Conservation (phyloP, 2,113 vertebrate genomes). For the Capreolus pygargus region DNA sequence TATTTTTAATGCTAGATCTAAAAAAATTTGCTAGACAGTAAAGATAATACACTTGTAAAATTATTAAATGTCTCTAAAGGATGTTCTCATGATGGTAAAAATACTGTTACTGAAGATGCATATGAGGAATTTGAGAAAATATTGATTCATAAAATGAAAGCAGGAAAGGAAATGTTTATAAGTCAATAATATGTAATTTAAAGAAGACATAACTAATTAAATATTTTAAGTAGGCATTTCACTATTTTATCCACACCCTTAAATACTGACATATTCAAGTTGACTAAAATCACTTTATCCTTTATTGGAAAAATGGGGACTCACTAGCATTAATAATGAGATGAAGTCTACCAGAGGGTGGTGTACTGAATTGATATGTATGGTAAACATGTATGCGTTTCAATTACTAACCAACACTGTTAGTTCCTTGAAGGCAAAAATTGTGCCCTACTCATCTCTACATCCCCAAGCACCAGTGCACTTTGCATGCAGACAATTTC, state of each 20-base stretch:
- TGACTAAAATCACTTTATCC: neutral
- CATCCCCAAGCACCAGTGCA: neutral
- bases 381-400: neutral
- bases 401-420: neutral
- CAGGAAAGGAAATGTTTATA: conserved; percentile 8
- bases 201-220: conserved; percentile 12
- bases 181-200: neutral
- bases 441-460: neutral
- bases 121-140: neutral
- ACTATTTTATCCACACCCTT: neutral
- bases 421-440: neutral
- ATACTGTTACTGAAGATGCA: neutral
- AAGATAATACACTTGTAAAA: neutral
- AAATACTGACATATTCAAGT: neutral
- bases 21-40: neutral
- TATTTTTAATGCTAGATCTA: conserved; percentile 14
- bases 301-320: neutral
- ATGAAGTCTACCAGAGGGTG: neutral
- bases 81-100: neutral
- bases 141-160: neutral
- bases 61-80: neutral
- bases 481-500: neutral
- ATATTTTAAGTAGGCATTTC: conserved; percentile 18
- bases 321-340: neutral
- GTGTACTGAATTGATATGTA: neutral